These are phyloP conservation scores for Myathropa florea DNA, from an alignment of 2,888 invertebrate genomes.

Conservation along the genomic window DNA sequence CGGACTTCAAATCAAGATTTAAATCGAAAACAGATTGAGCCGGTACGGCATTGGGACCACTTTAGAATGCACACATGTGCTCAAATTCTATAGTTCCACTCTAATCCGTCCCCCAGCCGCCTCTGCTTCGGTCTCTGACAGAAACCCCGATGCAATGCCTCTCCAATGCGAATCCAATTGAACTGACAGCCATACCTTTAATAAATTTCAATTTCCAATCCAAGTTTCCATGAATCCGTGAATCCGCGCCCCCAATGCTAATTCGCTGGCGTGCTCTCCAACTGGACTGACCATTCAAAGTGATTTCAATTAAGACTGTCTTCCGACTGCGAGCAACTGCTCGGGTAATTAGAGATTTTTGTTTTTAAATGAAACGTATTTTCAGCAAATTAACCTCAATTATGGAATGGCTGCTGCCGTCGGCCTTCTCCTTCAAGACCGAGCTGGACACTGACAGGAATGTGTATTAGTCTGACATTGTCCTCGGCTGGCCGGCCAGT, in stretches of 20 bases:
- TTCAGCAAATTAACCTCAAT: constrained; percentile 32
- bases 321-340: background rate
- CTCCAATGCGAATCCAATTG: constrained; percentile 7
- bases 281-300: background rate
- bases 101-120: background rate
- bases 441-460: background rate
- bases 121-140: background rate
- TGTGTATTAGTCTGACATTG: constrained; percentile 11
- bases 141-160: background rate
- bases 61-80: no score
- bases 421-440: background rate
- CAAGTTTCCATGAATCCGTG: constrained; percentile 20
- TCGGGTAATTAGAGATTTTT: constrained; percentile 17
- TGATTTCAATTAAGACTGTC: constrained; percentile 46
- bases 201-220: constrained; percentile 61
- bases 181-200: constrained; percentile 25
- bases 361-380: constrained; percentile 24
- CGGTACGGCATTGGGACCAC: background rate
- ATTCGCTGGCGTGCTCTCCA: constrained; percentile 1
- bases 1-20: background rate
- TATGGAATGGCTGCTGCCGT: background rate
- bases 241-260: constrained; percentile 24
- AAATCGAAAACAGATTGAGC: background rate
- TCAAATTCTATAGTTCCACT: no score
- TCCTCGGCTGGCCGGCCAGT: background rate